A percentile compares a stretch with the other conserved stretches of the same genome.
Evolutionary conservation across 1,140 invertebrate genomes (phyloP).

Genomic region (Caerostris extrusa): DNA sequence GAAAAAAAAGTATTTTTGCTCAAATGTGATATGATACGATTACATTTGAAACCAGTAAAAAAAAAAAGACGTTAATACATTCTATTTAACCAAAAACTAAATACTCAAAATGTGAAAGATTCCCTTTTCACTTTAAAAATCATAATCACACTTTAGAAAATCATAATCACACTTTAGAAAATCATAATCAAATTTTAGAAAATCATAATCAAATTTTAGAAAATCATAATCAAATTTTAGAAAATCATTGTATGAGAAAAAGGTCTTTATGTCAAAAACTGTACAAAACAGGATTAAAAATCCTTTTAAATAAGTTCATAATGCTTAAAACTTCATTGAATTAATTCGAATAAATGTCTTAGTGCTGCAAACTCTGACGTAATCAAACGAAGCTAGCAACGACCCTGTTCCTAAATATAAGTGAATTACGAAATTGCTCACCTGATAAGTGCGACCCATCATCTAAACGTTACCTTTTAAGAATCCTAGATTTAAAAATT

Average conservation of each 20-base stretch:
- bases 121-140: too few species aligned
- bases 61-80: background rate
- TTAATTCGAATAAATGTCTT: background rate
- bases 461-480: constrained; percentile 49
- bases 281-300: background rate
- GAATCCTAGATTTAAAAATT: constrained; percentile 66
- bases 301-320: background rate
- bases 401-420: constrained; percentile 50
- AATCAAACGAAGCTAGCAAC: background rate
- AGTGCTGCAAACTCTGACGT: constrained; percentile 6
- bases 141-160: too few species aligned
- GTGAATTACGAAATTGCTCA: constrained; percentile 35
- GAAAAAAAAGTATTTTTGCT: background rate
- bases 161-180: too few species aligned
- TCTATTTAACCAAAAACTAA: background rate
- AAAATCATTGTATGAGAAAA: too few species aligned
- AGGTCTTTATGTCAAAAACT: too few species aligned
- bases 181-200: too few species aligned
- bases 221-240: too few species aligned
- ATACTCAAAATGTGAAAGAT: background rate
- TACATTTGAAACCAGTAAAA: background rate
- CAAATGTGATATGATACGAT: background rate
- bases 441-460: constrained; percentile 56
- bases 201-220: too few species aligned
- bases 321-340: background rate